Conservation (phyloP, 1,140 invertebrate species). For the Zaprionus ghesquierei region DNA sequence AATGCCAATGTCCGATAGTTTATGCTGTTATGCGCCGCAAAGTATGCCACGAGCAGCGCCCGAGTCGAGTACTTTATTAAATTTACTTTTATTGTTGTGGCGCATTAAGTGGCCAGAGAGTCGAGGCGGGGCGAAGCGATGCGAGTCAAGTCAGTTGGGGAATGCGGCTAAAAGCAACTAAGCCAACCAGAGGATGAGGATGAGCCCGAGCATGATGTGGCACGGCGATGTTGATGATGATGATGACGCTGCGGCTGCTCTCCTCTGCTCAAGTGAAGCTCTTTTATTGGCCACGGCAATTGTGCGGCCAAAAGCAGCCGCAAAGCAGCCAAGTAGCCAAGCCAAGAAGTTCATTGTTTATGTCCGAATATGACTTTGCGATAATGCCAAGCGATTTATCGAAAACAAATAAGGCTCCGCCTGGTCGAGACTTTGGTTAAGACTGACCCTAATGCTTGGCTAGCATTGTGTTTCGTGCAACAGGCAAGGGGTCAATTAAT, state of each 20-base stretch:
- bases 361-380: conserved; percentile 56
- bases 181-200: conserved; percentile 18
- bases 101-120: conserved; percentile 72
- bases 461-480: background rate
- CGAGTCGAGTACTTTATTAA: conserved; percentile 75
- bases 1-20: conserved; percentile 53
- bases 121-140: too few relatives aligned
- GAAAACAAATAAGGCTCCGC: conserved; percentile 37
- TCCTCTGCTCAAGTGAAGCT: background rate
- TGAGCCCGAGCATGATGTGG: background rate
- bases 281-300: conserved; percentile 70
- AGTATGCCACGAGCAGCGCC: conserved; percentile 65
- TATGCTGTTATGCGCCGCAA: conserved; percentile 70
- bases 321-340: conserved; percentile 46
- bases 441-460: background rate
- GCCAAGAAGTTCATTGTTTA: conserved; percentile 43
- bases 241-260: conserved; percentile 48
- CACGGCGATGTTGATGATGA: conserved; percentile 32
- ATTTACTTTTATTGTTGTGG: conserved; percentile 79
- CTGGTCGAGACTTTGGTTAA: background rate
- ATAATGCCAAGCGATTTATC: conserved; percentile 49
- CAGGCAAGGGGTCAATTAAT: background rate
- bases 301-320: conserved; percentile 59
- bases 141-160: conserved; percentile 35
- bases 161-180: conserved; percentile 49